phyloP scores from a whole-genome alignment of 2,888 invertebrate genomes.

The Cybosia mesomella region DNA sequence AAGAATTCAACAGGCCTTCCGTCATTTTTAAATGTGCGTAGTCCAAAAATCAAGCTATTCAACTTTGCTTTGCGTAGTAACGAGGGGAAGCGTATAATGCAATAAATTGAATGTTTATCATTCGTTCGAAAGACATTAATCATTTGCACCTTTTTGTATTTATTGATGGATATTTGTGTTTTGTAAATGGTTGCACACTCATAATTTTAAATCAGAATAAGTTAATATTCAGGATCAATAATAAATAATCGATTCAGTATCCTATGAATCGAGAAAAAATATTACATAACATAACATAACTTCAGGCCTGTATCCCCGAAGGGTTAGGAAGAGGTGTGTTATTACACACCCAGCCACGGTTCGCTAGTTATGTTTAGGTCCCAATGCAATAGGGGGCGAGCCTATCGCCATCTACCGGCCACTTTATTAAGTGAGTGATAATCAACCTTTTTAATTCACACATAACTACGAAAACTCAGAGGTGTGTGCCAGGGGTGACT shows the following conservation, averaged over 20 bases:
- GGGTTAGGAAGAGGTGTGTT: too few species aligned
- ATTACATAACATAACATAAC: too few species aligned
- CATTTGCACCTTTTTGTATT: conserved; percentile 7
- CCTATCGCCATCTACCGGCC: too few species aligned
- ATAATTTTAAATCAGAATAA: background rate
- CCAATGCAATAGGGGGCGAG: too few species aligned
- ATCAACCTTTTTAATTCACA: too few species aligned
- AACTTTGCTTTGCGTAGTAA: conserved; percentile 12
- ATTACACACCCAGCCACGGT: too few species aligned
- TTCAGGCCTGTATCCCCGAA: too few species aligned
- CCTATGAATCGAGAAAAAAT: background rate
- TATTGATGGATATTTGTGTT: background rate
- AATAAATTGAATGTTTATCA: conserved; percentile 17
- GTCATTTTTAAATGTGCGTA: conserved; percentile 20
- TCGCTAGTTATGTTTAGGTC: too few species aligned
- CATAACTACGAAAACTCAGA: too few species aligned
- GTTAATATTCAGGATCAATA: background rate
- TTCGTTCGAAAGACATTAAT: conserved; percentile 13
- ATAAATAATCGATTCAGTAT: background rate
- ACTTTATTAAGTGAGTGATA: too few species aligned
- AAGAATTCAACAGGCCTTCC: conserved; percentile 8
- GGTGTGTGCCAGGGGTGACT: too few species aligned
- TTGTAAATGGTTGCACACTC: conserved; percentile 1
- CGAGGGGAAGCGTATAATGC: conserved; percentile 10
- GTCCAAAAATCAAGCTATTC: conserved; percentile 19